A percentile compares a stretch with the other conserved stretches of the same genome.
phyloP scores from a whole-genome alignment of 2,797 vertebrate species.

The Etheostoma nigrum region DNA sequence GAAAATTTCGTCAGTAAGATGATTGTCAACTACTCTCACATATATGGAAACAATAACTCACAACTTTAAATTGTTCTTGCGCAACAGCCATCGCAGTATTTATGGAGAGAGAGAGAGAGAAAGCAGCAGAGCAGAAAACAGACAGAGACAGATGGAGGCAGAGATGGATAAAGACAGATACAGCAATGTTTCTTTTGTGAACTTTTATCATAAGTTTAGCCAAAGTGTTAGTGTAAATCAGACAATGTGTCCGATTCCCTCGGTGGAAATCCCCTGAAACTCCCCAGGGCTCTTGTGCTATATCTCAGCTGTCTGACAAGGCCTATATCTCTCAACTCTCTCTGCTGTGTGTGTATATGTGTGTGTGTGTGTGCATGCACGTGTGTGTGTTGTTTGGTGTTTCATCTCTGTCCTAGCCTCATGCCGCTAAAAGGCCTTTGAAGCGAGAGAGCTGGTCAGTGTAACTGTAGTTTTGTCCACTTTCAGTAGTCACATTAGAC shows the following conservation, averaged over 20 bases:
- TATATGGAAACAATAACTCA: conserved; percentile 26
- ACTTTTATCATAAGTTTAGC: conserved; percentile 83
- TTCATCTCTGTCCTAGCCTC: conserved; percentile 52
- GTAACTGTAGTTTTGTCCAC: conserved; percentile 67
- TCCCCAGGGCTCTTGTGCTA: conserved; percentile 77
- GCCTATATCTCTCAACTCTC: conserved; percentile 70
- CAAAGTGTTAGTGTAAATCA: conserved; percentile 84
- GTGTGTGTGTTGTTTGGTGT: conserved; percentile 43
- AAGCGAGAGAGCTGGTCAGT: conserved; percentile 73
- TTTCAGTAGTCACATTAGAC: conserved; percentile 59
- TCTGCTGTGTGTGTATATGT: conserved; percentile 41
- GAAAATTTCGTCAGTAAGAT: not conserved
- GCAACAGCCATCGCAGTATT: conserved; percentile 14
- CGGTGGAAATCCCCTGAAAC: conserved; percentile 83
- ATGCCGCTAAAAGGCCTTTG: conserved; percentile 61
- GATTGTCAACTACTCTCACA: not conserved
- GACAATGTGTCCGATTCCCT: conserved; percentile 78
- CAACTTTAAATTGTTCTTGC: conserved; percentile 6
- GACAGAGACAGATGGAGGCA: conserved; percentile 58
- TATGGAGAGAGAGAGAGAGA: conserved; percentile 35
- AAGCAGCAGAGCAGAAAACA: conserved; percentile 37
- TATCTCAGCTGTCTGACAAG: conserved; percentile 79
- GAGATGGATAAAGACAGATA: conserved; percentile 70
- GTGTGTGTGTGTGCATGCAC: conserved; percentile 27
- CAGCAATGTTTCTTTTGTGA: conserved; percentile 74